Conservation (phyloP, 2,113 vertebrate genomes). For the Psittacula cyanocephala region DNA sequence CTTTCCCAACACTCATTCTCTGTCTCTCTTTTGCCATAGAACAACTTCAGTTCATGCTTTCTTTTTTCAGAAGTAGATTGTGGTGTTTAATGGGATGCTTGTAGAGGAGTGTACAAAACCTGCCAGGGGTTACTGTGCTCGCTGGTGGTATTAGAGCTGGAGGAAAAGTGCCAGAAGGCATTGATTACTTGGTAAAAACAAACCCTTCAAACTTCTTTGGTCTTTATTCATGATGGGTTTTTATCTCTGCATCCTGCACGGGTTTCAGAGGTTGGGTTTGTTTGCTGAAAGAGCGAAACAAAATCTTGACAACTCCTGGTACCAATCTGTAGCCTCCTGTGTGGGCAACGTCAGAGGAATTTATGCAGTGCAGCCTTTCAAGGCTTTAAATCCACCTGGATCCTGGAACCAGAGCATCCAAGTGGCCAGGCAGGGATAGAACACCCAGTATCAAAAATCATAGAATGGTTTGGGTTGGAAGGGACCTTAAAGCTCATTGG, state of each 20-base stretch:
- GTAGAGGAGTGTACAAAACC: not conserved
- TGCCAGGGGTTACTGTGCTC: not conserved
- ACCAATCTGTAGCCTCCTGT: conserved; percentile 4
- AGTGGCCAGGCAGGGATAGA: not conserved
- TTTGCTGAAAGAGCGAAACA: conserved; percentile 52
- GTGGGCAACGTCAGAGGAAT: not conserved
- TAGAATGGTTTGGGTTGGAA: not conserved
- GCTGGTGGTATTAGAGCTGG: not conserved
- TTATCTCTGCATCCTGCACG: conserved; percentile 9
- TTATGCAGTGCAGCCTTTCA: not conserved
- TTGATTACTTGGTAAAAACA: conserved; percentile 55
- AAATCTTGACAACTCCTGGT: conserved; percentile 25
- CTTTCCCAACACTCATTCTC: not conserved
- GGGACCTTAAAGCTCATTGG: not conserved
- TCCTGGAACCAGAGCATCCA: not conserved
- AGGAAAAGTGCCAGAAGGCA: conserved; percentile 34
- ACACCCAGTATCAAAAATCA: not conserved
- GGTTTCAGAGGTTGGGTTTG: conserved; percentile 55
- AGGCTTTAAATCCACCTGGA: not conserved
- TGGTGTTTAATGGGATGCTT: not conserved
- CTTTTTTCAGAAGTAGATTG: not conserved
- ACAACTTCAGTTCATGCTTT: not conserved
- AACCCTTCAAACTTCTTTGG: conserved; percentile 10
- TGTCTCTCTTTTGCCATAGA: not conserved
- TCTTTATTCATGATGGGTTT: not conserved